A percentile compares a stretch with the other conserved stretches of the same genome.
phyloP scores from a whole-genome alignment of 2,797 vertebrate genomes.

The Apogon talboti region DNA sequence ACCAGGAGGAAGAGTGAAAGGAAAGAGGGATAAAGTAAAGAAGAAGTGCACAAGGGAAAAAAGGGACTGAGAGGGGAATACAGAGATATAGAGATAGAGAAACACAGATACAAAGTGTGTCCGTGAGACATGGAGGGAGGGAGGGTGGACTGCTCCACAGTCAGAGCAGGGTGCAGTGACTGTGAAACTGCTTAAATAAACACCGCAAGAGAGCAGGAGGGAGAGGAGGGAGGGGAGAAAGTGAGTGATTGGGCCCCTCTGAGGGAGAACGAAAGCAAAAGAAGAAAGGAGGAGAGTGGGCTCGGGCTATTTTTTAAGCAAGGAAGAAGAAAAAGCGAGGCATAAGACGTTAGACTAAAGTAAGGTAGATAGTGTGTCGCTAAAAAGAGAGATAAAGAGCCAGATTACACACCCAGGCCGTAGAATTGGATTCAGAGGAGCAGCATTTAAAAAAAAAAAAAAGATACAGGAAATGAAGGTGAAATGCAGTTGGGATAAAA shows the following conservation, averaged over 20 bases:
- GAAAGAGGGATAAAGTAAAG: conserved; percentile 37
- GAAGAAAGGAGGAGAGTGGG: conserved; percentile 35
- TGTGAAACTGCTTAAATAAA: conserved; percentile 82
- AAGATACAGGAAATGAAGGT: conserved; percentile 57
- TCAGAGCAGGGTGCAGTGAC: conserved; percentile 71
- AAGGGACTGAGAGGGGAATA: conserved; percentile 15
- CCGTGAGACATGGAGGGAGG: conserved; percentile 32
- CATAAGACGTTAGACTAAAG: conserved; percentile 23
- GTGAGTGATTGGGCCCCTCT: conserved; percentile 17
- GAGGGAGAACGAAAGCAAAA: conserved; percentile 38
- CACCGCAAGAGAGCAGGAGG: conserved; percentile 64
- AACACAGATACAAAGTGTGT: conserved; percentile 51
- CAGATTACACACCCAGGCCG: conserved; percentile 51
- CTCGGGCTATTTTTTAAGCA: conserved; percentile 33
- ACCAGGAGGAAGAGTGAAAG: conserved; percentile 45
- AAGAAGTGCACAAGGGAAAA: conserved; percentile 28
- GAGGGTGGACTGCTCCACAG: conserved; percentile 54
- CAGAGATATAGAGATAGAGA: conserved; percentile 44
- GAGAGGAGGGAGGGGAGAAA: conserved; percentile 23
- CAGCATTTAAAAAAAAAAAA: conserved; percentile 19
- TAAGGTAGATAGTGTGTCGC: conserved; percentile 42
- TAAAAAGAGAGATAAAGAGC: conserved; percentile 45
- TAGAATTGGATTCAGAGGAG: conserved; percentile 45
- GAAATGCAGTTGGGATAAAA: conserved; percentile 51
- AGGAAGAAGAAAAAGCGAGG: conserved; percentile 26